Evolutionary conservation across 2,888 invertebrate species (phyloP).

Genomic region (Drosophila maculinotata): DNA sequence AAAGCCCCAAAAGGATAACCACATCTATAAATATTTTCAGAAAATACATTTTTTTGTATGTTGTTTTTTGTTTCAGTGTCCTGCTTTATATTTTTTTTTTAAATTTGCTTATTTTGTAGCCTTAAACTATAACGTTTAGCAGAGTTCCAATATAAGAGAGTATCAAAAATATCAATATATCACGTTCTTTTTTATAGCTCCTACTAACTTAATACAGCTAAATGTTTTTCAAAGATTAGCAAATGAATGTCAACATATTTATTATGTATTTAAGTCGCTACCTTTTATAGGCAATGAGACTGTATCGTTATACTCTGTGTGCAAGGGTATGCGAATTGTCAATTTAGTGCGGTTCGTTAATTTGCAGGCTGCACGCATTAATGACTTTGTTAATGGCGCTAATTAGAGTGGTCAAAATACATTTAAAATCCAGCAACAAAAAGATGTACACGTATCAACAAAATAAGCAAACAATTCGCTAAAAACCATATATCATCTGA

Average conservation of each 20-base stretch:
- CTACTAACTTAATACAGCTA: too few relatives aligned
- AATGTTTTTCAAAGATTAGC: too few relatives aligned
- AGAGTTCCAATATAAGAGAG: too few relatives aligned
- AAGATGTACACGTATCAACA: slow-evolving; percentile 7
- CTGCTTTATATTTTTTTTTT: too few relatives aligned
- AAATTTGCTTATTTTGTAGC: too few relatives aligned
- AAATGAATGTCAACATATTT: not conserved
- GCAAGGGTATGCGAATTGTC: slow-evolving; percentile 26
- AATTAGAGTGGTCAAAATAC: slow-evolving; percentile 49
- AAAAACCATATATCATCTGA: not conserved
- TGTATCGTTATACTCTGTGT: not conserved
- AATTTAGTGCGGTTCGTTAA: slow-evolving; percentile 54
- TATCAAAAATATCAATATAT: too few relatives aligned
- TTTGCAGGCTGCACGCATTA: slow-evolving; percentile 31
- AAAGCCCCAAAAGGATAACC: too few relatives aligned
- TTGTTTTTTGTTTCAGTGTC: too few relatives aligned
- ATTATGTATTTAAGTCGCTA: slow-evolving; percentile 6
- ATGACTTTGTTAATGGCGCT: slow-evolving; percentile 36
- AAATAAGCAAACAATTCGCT: not conserved
- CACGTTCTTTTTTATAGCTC: too few relatives aligned
- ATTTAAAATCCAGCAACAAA: not conserved
- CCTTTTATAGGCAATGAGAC: slow-evolving; percentile 24
- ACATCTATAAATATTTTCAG: too few relatives aligned
- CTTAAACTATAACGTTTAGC: too few relatives aligned
- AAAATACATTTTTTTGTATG: too few relatives aligned